Evolutionary conservation across 2,113 vertebrate genomes (phyloP).

Genomic region (Sapayoa aenigma): DNA sequence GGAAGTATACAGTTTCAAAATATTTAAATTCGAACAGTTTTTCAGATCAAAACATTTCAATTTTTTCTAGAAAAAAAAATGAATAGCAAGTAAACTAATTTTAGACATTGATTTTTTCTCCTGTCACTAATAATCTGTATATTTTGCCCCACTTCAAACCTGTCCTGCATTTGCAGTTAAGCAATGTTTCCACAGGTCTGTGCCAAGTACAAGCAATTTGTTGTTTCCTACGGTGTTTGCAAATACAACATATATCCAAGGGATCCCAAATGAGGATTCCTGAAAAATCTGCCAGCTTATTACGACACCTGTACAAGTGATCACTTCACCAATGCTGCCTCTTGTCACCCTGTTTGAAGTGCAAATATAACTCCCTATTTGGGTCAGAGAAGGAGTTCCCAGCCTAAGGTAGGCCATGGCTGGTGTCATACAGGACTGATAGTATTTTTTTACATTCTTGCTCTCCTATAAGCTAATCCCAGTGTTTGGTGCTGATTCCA

Average conservation of each 20-base stretch:
- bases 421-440: accelerated
- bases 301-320: neutral
- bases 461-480: neutral
- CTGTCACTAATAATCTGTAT: neutral
- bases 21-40: neutral
- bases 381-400: neutral
- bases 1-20: neutral
- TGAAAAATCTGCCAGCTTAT: neutral
- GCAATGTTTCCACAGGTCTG: neutral
- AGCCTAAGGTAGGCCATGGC: neutral
- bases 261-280: neutral
- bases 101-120: neutral
- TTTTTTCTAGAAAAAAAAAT: accelerated
- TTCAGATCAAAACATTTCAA: neutral
- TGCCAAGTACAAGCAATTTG: neutral
- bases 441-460: neutral
- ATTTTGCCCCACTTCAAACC: neutral
- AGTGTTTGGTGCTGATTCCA: neutral
- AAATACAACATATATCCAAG: neutral
- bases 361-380: neutral
- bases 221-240: neutral
- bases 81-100: neutral
- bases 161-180: neutral
- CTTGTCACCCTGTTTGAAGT: neutral
- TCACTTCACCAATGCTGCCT: neutral